Conservation (phyloP, 2,888 invertebrate genomes). For the Plagiodera versicolora region DNA sequence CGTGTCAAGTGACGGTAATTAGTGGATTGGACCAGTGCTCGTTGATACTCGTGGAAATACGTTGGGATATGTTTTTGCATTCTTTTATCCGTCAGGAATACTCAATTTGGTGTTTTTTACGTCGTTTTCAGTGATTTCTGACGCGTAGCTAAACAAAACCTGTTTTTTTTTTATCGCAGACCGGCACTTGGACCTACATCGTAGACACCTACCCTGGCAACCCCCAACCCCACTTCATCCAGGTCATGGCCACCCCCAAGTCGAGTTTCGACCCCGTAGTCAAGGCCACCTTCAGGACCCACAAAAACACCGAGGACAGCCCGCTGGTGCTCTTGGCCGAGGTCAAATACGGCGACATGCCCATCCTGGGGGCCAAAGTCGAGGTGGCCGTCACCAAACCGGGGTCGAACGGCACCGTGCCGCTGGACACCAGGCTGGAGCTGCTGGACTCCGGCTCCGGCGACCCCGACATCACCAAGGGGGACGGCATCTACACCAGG, state of each 20-base stretch:
- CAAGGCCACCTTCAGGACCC: constrained; percentile 57
- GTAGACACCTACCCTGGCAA: constrained; percentile 61
- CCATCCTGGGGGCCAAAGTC: constrained; percentile 62
- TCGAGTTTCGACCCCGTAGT: constrained; percentile 54
- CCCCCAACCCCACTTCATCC: constrained; percentile 64
- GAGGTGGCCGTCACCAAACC: constrained; percentile 56
- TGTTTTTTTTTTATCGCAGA: constrained; percentile 38
- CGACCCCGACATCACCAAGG: constrained; percentile 66
- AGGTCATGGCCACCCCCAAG: constrained; percentile 62
- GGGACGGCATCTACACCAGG: constrained; percentile 68
- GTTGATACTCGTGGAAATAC: no score
- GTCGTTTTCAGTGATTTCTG: no score
- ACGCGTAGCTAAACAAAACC: no score
- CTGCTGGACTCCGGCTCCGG: constrained; percentile 64
- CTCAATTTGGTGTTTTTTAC: no score
- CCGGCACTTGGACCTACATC: constrained; percentile 63
- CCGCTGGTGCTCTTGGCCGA: constrained; percentile 60
- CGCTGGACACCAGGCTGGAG: constrained; percentile 53
- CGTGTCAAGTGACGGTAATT: no score
- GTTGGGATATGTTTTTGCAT: no score
- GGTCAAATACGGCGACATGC: constrained; percentile 59
- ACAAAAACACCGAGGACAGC: constrained; percentile 47
- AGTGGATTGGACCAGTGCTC: no score
- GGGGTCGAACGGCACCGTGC: constrained; percentile 47
- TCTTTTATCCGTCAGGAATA: no score